These are phyloP conservation scores for Bostrychus sinensis DNA, from an alignment of 2,113 vertebrate species.

Conservation along the genomic window DNA sequence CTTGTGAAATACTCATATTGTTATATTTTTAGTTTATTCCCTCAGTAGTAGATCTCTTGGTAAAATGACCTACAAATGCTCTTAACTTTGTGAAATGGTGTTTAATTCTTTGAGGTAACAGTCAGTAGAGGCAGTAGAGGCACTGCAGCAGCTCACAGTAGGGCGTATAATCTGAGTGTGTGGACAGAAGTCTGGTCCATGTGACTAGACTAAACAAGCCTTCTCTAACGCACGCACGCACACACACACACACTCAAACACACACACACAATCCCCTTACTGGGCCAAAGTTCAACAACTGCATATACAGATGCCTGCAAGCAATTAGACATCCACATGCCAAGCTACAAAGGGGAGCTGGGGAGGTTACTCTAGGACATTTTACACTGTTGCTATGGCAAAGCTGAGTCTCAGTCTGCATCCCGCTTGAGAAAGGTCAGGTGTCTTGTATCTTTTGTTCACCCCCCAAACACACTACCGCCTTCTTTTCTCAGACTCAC, in stretches of 20 bases:
- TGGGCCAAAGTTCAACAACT: constrained; percentile 84
- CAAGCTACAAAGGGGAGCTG: constrained; percentile 57
- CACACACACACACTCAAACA: constrained; percentile 36
- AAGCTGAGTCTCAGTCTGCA: constrained; percentile 65
- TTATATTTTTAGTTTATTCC: too few relatives aligned
- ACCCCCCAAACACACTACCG: constrained; percentile 4
- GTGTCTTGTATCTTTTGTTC: constrained; percentile 68
- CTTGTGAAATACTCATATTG: too few relatives aligned
- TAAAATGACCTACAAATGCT: constrained; percentile 4
- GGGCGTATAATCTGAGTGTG: constrained; percentile 58
- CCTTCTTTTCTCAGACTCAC: background rate
- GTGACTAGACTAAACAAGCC: constrained; percentile 81
- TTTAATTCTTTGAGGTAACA: constrained; percentile 31
- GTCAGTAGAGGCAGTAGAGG: constrained; percentile 32
- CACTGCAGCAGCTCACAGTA: constrained; percentile 56
- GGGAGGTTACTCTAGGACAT: constrained; percentile 82
- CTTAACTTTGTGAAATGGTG: constrained; percentile 21
- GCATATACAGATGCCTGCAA: constrained; percentile 75
- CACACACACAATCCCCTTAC: constrained; percentile 61
- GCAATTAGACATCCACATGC: constrained; percentile 75
- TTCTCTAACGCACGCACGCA: constrained; percentile 40
- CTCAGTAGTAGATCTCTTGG: too few relatives aligned
- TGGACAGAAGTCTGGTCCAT: constrained; percentile 69
- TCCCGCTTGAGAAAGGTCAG: constrained; percentile 75
- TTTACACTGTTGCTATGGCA: constrained; percentile 76